Base-by-base conservation (phyloP, 2,888 invertebrate species). In the Agriotes lineatus region DNA sequence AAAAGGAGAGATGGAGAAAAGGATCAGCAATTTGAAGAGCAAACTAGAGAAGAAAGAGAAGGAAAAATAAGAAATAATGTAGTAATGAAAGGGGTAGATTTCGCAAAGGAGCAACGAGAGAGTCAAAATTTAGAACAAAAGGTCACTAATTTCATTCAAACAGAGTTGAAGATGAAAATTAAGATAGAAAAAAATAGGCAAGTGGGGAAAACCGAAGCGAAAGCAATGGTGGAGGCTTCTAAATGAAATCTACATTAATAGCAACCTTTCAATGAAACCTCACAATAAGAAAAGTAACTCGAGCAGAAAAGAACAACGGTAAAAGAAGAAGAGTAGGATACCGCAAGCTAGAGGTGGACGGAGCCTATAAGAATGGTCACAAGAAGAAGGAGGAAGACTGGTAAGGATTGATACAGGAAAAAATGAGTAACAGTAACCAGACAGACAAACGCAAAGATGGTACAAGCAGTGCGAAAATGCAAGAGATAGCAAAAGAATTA, bases 21-120 rank as follows among this genome's bases (percentile, higher is more conserved):
- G 44, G 44, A 44, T 44, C 18, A 44, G 44, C 16, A 44, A 44
- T 12, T 16, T 44, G 14, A 18, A 44, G 18, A 44, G 19, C 18
- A 44, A 44, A 44, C 14, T 44, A 44, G 44, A 44, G 44, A 12
- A 44, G 16, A 14, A 44, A 44, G 16, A 44, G 44, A 44, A 44
- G 16, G 44, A 44, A 16, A 44, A 44, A 12, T 2, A 44, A 44
- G 44, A 44, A 16, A 19, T 16, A 16, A 16, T 9, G 10, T 16
- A 14, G 18, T 16, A 44, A 44, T 44, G 3, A 44, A 44, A 14
- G 16, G 44, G 44, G 6, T 44, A 44, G 44, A 44, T 44, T 16
- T 44, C 44, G 44, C 2, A 6, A 44, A 44, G 44, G 44, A 44
- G 19, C 37, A 37, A 10, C 10, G 6, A 14, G 14, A 14, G 14